Percentiles rank a stretch among this genome's conserved stretches.
Conservation (phyloP, 2,797 vertebrate species). For the Todus mexicanus region DNA sequence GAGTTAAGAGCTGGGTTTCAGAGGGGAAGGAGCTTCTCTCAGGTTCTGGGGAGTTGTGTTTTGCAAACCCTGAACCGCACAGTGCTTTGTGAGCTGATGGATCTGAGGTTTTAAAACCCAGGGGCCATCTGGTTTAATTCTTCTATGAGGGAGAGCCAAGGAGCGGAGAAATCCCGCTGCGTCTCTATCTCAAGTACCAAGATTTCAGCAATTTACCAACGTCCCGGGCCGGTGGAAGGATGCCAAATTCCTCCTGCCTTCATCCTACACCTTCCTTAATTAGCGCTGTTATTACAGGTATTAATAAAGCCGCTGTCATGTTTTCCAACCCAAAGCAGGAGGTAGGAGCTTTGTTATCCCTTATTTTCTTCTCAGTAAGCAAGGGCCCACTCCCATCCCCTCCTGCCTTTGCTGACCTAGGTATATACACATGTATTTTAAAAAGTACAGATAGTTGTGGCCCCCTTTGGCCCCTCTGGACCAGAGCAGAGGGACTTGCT, state of each 20-base stretch:
- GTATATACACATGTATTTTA: not conserved
- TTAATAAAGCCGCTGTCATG: not conserved
- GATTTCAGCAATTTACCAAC: not conserved
- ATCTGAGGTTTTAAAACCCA: not conserved
- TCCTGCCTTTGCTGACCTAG: not conserved
- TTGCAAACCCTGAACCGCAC: not conserved
- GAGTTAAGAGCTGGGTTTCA: not conserved
- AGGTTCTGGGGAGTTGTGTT: not conserved
- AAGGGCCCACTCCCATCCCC: fast-evolving
- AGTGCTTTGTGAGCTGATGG: not conserved
- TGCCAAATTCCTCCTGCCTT: not conserved
- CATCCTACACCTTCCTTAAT: not conserved
- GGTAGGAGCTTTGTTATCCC: not conserved
- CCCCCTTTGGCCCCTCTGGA: not conserved
- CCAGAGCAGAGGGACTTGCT: not conserved
- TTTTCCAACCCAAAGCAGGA: not conserved
- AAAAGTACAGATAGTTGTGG: not conserved
- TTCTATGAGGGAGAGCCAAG: not conserved
- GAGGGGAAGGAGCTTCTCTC: not conserved
- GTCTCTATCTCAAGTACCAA: not conserved
- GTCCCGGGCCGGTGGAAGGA: not conserved
- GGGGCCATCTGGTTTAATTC: not conserved
- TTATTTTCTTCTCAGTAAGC: not conserved
- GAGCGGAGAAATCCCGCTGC: not conserved
- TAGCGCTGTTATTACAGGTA: not conserved